Evolutionary conservation across 2,888 invertebrate species (phyloP), one percentile per base, ranked within the genome.

Genomic region (Catocala fraxini): DNA sequence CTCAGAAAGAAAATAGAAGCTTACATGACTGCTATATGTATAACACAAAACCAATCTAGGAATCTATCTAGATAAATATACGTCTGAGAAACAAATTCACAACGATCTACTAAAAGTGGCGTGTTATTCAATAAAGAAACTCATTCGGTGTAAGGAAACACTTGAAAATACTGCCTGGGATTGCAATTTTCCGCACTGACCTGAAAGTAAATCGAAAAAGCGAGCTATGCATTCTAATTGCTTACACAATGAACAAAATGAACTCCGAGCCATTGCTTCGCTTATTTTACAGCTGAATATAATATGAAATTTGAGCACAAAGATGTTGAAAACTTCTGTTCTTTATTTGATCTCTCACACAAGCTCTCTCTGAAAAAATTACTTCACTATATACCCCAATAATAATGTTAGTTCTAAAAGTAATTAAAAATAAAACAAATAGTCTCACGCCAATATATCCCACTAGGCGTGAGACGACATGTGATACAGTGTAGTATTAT

Each of bases 201-300:
- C 76, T 69, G 70, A 81, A 80, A 80, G 73, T 76, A 74, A 79
- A 80, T 80, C 73, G 73, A 75, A 65, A 71, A 53, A 73, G 71
- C 77, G 57, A 70, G 77, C 81, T 79, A 80, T 86, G 85, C 83
- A 85, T 84, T 84, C 79, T 84, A 86, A 86, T 84, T 81, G 82
- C 77, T 68, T 60, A 67, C 63, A 77, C 70, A 80, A 84, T 77
- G 73, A 79, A 80, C 65, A 59, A 67, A 76, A 79, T 74, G 60
- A 70, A 68, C 66, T 60, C 65, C 65, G 63, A 39, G 54, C 63
- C 45, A 58, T 66, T 63, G 60, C 53, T 47, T 63, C 58, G 67
- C 66, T 58, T 71, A 63, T 65, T 59, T 71, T 67, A 7, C 35
- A 39, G 35, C 35, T 39, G 9, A 9, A n/a, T 51, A 59, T 65